phyloP scores from a whole-genome alignment of 1,140 invertebrate species.

The Physella acuta region DNA sequence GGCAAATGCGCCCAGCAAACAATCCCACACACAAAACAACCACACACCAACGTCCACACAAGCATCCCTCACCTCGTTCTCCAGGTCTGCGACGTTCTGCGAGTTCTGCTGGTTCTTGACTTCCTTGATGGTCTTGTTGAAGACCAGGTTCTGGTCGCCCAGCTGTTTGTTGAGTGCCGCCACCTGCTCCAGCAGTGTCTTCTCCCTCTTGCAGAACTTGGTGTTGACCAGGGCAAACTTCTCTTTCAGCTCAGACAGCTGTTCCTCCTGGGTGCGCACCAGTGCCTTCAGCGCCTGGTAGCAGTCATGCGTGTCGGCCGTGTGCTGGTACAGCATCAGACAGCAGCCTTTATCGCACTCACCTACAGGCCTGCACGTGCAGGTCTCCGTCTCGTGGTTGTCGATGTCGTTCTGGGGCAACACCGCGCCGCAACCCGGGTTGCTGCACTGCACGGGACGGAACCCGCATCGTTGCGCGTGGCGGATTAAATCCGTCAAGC shows the following conservation, averaged over 20 bases:
- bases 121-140: conserved; percentile 28
- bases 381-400: conserved; percentile 33
- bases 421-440: conserved; percentile 32
- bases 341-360: conserved; percentile 41
- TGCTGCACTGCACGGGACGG: conserved; percentile 34
- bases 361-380: conserved; percentile 33
- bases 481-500: conserved; percentile 32
- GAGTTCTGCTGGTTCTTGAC: neutral
- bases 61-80: neutral
- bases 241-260: conserved; percentile 32
- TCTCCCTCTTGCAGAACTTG: conserved; percentile 36
- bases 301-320: conserved; percentile 34
- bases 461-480: conserved; percentile 35
- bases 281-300: conserved; percentile 33
- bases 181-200: conserved; percentile 33
- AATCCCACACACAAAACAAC: neutral
- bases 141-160: conserved; percentile 28
- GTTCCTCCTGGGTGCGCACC: conserved; percentile 33
- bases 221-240: conserved; percentile 28
- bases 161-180: conserved; percentile 32
- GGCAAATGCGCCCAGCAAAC: too few relatives aligned
- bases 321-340: conserved; percentile 31
- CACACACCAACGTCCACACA: neutral
- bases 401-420: conserved; percentile 27
- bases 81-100: neutral